Evolutionary conservation across 1,140 invertebrate genomes (phyloP).

Genomic region (Cydia amplana): DNA sequence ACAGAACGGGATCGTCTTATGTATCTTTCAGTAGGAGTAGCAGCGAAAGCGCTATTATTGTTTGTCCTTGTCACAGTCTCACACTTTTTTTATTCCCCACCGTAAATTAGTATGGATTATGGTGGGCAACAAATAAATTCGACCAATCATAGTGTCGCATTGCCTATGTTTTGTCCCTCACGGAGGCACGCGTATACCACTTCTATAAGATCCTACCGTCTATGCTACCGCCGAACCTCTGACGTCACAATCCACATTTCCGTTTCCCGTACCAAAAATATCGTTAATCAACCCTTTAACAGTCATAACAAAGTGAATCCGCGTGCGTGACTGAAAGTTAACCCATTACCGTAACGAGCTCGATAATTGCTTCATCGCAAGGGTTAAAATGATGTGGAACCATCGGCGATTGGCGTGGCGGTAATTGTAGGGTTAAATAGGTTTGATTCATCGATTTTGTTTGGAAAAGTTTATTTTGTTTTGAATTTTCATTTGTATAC

Average conservation of each 20-base stretch:
- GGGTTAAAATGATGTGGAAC: constrained; percentile 17
- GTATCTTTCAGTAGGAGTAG: too few relatives aligned
- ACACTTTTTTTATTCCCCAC: too few relatives aligned
- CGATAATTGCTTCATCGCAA: constrained; percentile 32
- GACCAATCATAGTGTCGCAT: too few relatives aligned
- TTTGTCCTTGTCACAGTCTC: too few relatives aligned
- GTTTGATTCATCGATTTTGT: constrained; percentile 5
- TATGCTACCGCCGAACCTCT: neutral
- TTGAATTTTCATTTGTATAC: neutral
- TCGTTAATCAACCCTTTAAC: constrained; percentile 27
- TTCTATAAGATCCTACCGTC: too few relatives aligned
- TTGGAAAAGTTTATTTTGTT: constrained; percentile 14
- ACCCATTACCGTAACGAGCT: constrained; percentile 29
- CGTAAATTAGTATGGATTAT: too few relatives aligned
- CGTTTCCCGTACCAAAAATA: neutral
- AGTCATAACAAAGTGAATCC: constrained; percentile 29
- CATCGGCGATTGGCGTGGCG: constrained; percentile 22
- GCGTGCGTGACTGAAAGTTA: constrained; percentile 28
- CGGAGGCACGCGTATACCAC: too few relatives aligned
- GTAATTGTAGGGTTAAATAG: constrained; percentile 7
- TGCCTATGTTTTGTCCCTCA: too few relatives aligned
- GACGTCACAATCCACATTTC: neutral
- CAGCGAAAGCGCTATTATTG: too few relatives aligned
- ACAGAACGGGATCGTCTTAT: too few relatives aligned
- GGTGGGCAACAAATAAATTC: too few relatives aligned